Base-by-base conservation (phyloP, 2,888 invertebrate species). In the Rotaria socialis region DNA sequence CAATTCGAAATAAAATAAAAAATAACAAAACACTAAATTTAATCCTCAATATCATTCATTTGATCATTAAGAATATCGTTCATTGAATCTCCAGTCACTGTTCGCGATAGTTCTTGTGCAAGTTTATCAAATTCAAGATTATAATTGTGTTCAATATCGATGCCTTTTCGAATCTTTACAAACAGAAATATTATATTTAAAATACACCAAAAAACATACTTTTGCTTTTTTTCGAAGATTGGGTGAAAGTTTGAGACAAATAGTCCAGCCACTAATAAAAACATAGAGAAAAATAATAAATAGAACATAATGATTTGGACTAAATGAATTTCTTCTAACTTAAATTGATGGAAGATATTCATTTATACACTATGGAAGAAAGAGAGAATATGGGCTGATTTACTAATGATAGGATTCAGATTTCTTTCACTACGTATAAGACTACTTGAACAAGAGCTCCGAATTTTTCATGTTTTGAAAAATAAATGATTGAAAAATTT, bases 221-320 rank as follows among this genome's bases (percentile, higher is more conserved):
- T 91, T 91, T 86, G 91, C 91, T 87, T 89, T 88, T 88, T 95
- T 93, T 88, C 97, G 92, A 84, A 96, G 92, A 92, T 97, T 97
- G 14, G 97, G 97, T 0, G 97, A 97, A 14, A 97, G 91, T 91
- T 97, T 97, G 87, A 96, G 91, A 87, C 94, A 94, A 50, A 89
- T 90, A 16, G 95, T 93, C 56, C 94, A 94, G 22, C 96, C 96
- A 89, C 96, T 96, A 89, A 22, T 47, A 11, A 80, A 16, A 52
- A 52, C 35, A 35, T 35, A 35, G 35, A 35, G 35, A 35, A 35
- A 35, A 35, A 35, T 35, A 35, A 35, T 1, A 35, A 35, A 35
- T 35, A 35, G 35, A 35, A 35, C 2, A 35, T 35, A 35, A 35
- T 35, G 35, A 35, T 35, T 35, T 35, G 2, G 35, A 35, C 35